These are phyloP conservation scores for Ahaetulla prasina DNA, from an alignment of 2,113 vertebrate species.

Conservation along the genomic window DNA sequence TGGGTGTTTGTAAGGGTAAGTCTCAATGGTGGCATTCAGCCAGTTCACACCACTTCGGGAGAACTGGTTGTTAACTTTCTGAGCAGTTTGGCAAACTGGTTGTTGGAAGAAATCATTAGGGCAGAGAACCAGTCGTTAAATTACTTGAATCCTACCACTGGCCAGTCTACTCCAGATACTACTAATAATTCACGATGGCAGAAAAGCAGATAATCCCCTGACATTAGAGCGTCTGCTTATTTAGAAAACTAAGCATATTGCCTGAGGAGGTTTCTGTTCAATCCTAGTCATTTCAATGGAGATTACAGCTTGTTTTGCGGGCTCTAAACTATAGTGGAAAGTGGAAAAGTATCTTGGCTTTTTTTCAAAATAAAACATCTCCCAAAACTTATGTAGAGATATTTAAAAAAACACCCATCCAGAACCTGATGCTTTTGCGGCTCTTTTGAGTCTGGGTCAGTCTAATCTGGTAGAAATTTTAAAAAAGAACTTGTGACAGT, in stretches of 20 bases:
- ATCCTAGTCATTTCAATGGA: background rate
- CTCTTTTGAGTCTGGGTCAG: background rate
- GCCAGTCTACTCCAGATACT: background rate
- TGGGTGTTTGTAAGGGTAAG: background rate
- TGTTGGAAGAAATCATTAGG: too few species aligned
- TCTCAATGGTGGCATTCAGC: too few species aligned
- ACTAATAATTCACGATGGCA: background rate
- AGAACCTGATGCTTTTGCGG: background rate
- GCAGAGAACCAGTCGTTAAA: too few species aligned
- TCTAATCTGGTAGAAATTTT: background rate
- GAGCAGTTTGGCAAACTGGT: too few species aligned
- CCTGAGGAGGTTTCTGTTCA: background rate
- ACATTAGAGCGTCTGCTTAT: background rate
- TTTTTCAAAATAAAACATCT: background rate
- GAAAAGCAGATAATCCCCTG: background rate
- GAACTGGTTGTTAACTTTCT: too few species aligned
- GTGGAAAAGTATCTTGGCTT: background rate
- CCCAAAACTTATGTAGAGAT: background rate
- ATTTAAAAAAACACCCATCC: background rate
- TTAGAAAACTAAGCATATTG: background rate
- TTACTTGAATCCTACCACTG: too few species aligned
- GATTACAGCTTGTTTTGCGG: background rate
- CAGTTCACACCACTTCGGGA: too few species aligned
- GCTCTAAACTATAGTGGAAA: background rate
- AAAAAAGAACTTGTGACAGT: background rate